Evolutionary conservation across 1,140 invertebrate genomes (phyloP).

Genomic region (Tribolium castaneum): DNA sequence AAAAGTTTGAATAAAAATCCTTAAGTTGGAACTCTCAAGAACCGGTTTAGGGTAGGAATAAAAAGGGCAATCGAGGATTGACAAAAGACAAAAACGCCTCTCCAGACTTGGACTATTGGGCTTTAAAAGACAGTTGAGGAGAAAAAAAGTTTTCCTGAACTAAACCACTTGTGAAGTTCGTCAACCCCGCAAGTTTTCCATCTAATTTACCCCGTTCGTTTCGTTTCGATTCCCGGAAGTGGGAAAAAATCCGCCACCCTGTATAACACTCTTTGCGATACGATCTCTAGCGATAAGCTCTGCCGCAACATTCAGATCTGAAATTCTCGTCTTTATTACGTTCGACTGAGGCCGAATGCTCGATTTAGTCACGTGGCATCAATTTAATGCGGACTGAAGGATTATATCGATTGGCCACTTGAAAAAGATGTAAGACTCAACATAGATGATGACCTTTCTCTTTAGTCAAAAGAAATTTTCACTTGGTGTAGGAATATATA

Average conservation of each 20-base stretch:
- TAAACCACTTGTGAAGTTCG: background rate
- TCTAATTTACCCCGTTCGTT: background rate
- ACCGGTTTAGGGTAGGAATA: too few species aligned
- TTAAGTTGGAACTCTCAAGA: too few species aligned
- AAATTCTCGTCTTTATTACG: constrained; percentile 32
- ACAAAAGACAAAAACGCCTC: too few species aligned
- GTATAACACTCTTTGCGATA: background rate
- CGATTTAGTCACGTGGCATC: constrained; percentile 44
- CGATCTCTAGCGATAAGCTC: constrained; percentile 18
- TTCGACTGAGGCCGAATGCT: constrained; percentile 25
- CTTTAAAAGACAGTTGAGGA: too few species aligned
- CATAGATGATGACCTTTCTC: background rate
- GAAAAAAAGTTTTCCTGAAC: too few species aligned
- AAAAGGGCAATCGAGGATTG: too few species aligned
- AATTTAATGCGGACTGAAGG: constrained; percentile 43
- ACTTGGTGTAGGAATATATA: background rate
- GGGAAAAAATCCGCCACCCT: background rate
- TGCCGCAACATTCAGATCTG: constrained; percentile 30
- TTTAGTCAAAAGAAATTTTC: background rate
- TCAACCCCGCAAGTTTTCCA: background rate
- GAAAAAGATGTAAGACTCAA: constrained; percentile 36
- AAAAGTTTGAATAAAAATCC: too few species aligned
- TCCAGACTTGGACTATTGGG: too few species aligned
- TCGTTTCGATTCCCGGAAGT: background rate
- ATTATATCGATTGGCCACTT: constrained; percentile 47